These are phyloP conservation scores for Lordiphosa clarofinis DNA, from an alignment of 1,140 invertebrate genomes.

Conservation along the genomic window DNA sequence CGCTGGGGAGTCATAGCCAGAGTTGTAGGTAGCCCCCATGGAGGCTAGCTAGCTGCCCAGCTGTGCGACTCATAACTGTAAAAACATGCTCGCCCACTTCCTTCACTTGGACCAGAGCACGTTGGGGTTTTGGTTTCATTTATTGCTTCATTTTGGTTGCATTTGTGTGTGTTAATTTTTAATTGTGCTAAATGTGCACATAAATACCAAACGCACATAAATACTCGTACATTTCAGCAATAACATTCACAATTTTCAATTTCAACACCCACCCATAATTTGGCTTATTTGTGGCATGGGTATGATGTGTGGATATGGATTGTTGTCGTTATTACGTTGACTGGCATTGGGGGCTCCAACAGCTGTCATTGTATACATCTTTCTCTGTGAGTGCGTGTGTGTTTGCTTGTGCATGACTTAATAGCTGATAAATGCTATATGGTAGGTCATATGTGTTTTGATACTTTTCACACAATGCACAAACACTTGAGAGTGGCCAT, in stretches of 20 bases:
- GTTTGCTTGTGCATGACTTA: conserved; percentile 52
- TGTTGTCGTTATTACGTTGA: conserved; percentile 29
- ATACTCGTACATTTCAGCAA: conserved; percentile 27
- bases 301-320: conserved; percentile 11
- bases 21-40: conserved; percentile 3
- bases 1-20: conserved; percentile 19
- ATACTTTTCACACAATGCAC: conserved; percentile 42
- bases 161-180: conserved; percentile 64
- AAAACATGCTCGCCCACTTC: conserved; percentile 76
- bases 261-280: conserved; percentile 75
- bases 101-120: conserved; percentile 26
- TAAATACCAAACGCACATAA: conserved; percentile 57
- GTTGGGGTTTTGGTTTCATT: conserved; percentile 31
- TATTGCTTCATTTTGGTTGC: conserved; percentile 39
- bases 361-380: conserved; percentile 47
- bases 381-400: conserved; percentile 9
- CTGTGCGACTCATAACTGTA: conserved; percentile 73
- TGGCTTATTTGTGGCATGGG: conserved; percentile 61
- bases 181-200: conserved; percentile 78
- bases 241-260: conserved; percentile 58
- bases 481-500: not conserved
- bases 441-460: conserved; percentile 30
- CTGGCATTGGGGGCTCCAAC: conserved; percentile 62
- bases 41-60: conserved; percentile 37
- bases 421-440: conserved; percentile 67